Evolutionary conservation across 37 sponge, comb jelly and placozoan species (phyloP).

Genomic region (Tethya wilhelma): DNA sequence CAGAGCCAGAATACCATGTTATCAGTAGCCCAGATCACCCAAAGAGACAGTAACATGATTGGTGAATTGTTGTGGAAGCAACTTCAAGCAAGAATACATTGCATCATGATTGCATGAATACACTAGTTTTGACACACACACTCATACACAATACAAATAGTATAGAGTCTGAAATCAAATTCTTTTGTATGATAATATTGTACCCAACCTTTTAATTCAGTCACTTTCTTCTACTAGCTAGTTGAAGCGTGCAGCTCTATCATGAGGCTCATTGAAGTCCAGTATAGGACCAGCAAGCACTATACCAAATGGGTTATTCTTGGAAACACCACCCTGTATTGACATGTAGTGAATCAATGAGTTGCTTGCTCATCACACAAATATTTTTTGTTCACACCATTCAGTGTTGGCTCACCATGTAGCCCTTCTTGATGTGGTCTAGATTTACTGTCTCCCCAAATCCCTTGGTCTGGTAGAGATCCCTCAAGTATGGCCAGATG

Average conservation of each 20-base stretch:
- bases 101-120: too few species aligned
- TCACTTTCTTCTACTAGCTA: background rate
- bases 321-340: constrained; percentile 54
- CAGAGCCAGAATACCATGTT: background rate
- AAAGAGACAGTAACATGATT: background rate
- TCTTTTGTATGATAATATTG: background rate
- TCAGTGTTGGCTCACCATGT: constrained; percentile 54
- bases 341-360: background rate
- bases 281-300: constrained; percentile 91
- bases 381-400: background rate
- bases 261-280: constrained; percentile 80
- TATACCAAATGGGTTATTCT: constrained; percentile 83
- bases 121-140: background rate
- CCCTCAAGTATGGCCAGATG: constrained; percentile 89
- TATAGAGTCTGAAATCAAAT: background rate
- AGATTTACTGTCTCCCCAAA: constrained; percentile 83
- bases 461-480: constrained; percentile 87
- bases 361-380: background rate
- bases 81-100: too few species aligned
- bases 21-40: constrained; percentile 6
- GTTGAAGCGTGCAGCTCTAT: constrained; percentile 61
- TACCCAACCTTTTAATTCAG: background rate
- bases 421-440: constrained; percentile 85
- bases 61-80: too few species aligned
- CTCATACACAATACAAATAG: background rate